These are phyloP conservation scores for Burhinus bistriatus DNA, from an alignment of 2,113 vertebrate species.

Conservation along the genomic window DNA sequence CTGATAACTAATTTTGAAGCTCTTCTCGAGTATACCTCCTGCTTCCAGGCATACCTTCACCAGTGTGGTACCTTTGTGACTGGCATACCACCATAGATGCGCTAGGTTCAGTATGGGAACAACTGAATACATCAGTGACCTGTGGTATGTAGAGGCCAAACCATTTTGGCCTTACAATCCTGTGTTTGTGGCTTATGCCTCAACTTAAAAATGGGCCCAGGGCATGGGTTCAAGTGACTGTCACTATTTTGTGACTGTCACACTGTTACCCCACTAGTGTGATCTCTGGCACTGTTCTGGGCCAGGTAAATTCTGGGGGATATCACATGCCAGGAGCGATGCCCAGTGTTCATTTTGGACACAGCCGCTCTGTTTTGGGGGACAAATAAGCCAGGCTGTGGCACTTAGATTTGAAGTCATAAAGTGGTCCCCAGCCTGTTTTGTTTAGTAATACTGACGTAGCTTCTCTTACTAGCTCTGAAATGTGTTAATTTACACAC, in stretches of 20 bases:
- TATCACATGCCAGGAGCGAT: background rate
- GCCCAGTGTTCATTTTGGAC: background rate
- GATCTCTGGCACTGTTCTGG: background rate
- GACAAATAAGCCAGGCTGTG: background rate
- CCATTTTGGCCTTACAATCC: background rate
- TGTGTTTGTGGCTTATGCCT: background rate
- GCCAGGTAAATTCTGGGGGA: background rate
- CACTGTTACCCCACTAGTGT: fast-evolving
- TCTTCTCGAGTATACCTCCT: background rate
- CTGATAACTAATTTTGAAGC: background rate
- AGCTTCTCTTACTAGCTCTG: background rate
- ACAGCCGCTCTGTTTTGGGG: background rate
- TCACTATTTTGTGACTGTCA: background rate
- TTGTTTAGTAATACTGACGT: background rate
- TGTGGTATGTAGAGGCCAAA: background rate
- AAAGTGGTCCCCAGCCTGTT: background rate
- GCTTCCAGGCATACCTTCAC: background rate
- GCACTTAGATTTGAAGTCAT: background rate
- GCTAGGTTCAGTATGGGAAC: background rate
- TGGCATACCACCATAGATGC: background rate
- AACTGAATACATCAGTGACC: background rate
- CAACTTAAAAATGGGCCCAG: background rate
- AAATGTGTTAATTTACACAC: background rate
- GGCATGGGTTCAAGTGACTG: background rate
- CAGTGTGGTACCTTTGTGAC: background rate